phyloP scores from a whole-genome alignment of 1,140 invertebrate genomes.

The Halesus radiatus region DNA sequence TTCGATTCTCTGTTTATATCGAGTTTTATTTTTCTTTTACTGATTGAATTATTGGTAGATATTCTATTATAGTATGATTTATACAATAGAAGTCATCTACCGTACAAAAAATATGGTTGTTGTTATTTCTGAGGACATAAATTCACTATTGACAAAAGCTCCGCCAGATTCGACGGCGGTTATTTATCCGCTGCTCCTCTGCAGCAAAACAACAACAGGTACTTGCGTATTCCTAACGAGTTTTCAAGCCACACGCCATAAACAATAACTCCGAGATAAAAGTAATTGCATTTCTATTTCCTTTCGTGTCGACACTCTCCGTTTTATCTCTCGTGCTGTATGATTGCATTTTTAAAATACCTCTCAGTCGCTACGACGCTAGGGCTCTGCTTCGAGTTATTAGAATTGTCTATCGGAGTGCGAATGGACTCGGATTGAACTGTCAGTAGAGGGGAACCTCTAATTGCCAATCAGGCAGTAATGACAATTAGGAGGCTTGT shows the following conservation, averaged over 20 bases:
- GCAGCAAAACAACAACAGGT: no score
- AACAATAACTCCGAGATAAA: slow-evolving; percentile 10
- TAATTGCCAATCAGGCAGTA: slow-evolving; percentile 1
- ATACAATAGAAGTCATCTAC: no score
- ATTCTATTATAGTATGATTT: no score
- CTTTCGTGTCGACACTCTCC: slow-evolving; percentile 13
- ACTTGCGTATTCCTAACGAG: slow-evolving; percentile 9
- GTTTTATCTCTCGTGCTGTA: slow-evolving; percentile 11
- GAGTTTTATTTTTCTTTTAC: no score
- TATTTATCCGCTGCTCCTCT: no score
- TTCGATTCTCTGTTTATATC: no score
- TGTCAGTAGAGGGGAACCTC: background rate
- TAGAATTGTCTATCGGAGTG: slow-evolving; percentile 12
- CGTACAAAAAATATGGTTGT: no score
- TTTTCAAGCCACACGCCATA: slow-evolving; percentile 1
- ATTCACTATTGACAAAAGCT: no score
- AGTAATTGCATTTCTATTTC: slow-evolving; percentile 16
- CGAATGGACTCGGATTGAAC: slow-evolving; percentile 8
- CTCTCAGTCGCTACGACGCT: background rate
- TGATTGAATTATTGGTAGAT: no score
- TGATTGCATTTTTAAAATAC: slow-evolving; percentile 4
- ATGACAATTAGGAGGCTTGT: slow-evolving; percentile 7
- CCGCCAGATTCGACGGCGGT: no score
- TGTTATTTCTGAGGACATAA: no score
- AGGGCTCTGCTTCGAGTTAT: background rate